Base-by-base conservation (phyloP, 2,113 vertebrate genomes). In the Asarcornis scutulata region DNA sequence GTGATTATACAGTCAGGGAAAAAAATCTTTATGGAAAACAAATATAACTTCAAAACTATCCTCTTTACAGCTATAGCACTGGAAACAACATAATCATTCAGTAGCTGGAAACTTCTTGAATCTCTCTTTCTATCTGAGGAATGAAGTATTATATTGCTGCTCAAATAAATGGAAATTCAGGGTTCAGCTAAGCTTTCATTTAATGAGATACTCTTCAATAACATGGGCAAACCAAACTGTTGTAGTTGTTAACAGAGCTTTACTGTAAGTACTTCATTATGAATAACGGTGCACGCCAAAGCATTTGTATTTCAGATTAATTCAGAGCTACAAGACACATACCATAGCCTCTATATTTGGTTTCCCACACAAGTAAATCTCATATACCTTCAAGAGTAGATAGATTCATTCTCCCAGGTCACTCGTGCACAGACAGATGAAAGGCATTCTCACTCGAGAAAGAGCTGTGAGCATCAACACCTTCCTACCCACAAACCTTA, bases 401-500 rank as follows among this genome's bases (percentile, higher is more conserved):
- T 32, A 69, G 40, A 56, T 72, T 88, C 17, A 7, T 78, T 52
- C 60, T 68, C 52, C 62, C 38, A 11, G 95, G 89, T 91, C 91
- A 84, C 91, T 72, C 52, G 22, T 92, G 94, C 83, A 23, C 60
- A 95, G 76, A 77, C 6, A 1, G 77, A 64, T 64, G 83, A 68
- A 94, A 66, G 80, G 64, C 86, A 92, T 17, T 50, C 69, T 75
- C 62, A n/a, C 76, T 90, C 23, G 36, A 72, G 88, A 89, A 91
- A 7, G 66, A 92, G 42, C 66, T 91, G 86, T 31, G 83, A 95
- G 53, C 36, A 0, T 83, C 74, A 74, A 90, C 88, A 96, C 81
- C 88, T 91, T 86, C 53, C 86, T 60, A 21, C 95, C 95, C 83
- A 95, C 96, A 42, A 26, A 52, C 92, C 81, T 97, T 96, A 78